phyloP scores from a whole-genome alignment of 2,888 invertebrate species.

The Epinotia ramella region DNA sequence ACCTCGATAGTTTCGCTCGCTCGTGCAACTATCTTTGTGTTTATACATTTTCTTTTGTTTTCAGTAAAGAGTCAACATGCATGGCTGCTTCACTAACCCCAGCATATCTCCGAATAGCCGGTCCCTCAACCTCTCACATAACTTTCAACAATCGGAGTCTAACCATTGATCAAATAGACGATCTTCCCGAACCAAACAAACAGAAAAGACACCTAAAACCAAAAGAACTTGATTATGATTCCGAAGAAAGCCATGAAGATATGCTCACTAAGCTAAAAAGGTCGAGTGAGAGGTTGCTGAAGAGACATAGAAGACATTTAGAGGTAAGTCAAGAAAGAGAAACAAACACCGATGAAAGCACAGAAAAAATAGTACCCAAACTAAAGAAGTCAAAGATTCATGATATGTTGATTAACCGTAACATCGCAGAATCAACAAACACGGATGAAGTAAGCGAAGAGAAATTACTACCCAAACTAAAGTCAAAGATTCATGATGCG shows the following conservation, averaged over 20 bases:
- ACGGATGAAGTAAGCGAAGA: not conserved
- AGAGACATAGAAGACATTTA: conserved; percentile 21
- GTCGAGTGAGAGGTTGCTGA: conserved; percentile 19
- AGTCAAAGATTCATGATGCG: conserved; percentile 17
- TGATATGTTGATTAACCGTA: not conserved
- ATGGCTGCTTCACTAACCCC: conserved; percentile 89
- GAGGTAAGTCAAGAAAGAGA: conserved; percentile 6
- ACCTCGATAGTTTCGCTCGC: no score
- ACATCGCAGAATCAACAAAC: not conserved
- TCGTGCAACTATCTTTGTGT: not conserved
- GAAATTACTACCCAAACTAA: not conserved
- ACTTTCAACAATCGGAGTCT: conserved; percentile 72
- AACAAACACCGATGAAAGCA: not conserved
- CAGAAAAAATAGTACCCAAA: not conserved
- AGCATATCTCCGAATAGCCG: conserved; percentile 90
- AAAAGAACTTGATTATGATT: conserved; percentile 7
- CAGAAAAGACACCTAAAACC: conserved; percentile 32
- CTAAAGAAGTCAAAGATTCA: conserved; percentile 13
- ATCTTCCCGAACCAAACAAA: conserved; percentile 36
- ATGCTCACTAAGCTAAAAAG: conserved; percentile 28
- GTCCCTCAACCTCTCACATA: conserved; percentile 86
- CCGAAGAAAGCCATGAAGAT: conserved; percentile 19
- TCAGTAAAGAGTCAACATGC: conserved; percentile 84
- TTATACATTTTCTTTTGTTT: conserved; percentile 50
- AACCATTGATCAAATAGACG: conserved; percentile 58